Conservation (phyloP, 2,113 vertebrate genomes). For the Chaetodon trifascialis region DNA sequence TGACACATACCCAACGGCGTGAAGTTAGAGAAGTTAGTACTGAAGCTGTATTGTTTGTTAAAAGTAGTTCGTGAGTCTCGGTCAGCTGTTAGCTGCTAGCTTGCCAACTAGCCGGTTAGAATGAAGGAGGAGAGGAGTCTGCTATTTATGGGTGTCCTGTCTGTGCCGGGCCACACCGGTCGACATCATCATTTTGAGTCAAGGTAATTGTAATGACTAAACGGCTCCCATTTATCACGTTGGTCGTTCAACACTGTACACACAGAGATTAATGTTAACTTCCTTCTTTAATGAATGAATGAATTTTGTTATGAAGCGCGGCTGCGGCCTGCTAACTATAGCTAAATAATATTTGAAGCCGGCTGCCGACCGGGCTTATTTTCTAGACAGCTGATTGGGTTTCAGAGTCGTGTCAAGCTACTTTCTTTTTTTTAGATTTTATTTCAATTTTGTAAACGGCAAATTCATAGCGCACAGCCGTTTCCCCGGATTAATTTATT, state of each 20-base stretch:
- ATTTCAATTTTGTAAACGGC: too few relatives aligned
- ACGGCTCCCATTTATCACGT: neutral
- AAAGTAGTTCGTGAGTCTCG: neutral
- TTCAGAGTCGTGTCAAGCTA: neutral
- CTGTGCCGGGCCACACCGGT: neutral
- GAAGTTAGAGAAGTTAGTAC: neutral
- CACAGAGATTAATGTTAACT: too few relatives aligned
- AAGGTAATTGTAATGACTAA: neutral
- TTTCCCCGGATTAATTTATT: too few relatives aligned
- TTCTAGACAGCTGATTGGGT: too few relatives aligned
- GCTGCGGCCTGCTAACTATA: constrained; percentile 28
- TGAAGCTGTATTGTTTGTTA: neutral
- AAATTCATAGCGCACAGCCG: neutral
- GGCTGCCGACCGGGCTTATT: neutral
- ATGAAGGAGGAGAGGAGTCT: constrained; percentile 27
- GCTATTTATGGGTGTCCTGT: constrained; percentile 38
- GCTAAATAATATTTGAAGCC: neutral
- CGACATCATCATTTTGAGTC: neutral
- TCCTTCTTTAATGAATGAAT: rapidly evolving
- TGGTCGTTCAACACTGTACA: neutral
- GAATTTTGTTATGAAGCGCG: neutral
- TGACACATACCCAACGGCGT: rapidly evolving
- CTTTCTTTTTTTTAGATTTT: too few relatives aligned
- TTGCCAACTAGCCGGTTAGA: constrained; percentile 39
- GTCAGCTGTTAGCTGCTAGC: constrained; percentile 27